Evolutionary conservation across 2,888 invertebrate species (phyloP).

Genomic region (Xanthorhoe designata): DNA sequence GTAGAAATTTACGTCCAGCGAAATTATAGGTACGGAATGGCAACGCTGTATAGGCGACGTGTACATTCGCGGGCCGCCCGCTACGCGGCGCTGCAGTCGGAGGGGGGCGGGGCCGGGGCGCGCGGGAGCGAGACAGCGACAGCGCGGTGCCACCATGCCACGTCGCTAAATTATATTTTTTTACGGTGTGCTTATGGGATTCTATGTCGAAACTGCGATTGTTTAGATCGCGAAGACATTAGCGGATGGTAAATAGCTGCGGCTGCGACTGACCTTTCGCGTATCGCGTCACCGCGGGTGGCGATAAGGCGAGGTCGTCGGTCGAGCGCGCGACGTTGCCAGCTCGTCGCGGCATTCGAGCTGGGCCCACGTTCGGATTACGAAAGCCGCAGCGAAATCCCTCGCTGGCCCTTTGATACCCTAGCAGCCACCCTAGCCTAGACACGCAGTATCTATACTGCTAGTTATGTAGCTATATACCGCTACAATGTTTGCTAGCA

Average conservation of each 20-base stretch:
- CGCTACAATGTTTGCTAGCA: slow-evolving; percentile 18
- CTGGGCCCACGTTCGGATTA: slow-evolving; percentile 70
- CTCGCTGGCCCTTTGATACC: slow-evolving; percentile 65
- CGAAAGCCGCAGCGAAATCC: slow-evolving; percentile 71
- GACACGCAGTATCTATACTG: slow-evolving; percentile 45
- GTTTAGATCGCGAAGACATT: slow-evolving; percentile 76
- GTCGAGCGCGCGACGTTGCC: slow-evolving; percentile 79
- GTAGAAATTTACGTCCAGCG: slow-evolving; percentile 85
- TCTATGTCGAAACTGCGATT: slow-evolving; percentile 73
- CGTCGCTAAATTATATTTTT: slow-evolving; percentile 61
- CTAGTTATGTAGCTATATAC: slow-evolving; percentile 5
- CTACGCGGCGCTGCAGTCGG: slow-evolving; percentile 74
- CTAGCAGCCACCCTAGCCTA: slow-evolving; percentile 54
- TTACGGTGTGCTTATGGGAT: slow-evolving; percentile 71
- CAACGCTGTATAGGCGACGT: slow-evolving; percentile 82
- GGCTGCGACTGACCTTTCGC: slow-evolving; percentile 75
- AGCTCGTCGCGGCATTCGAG: slow-evolving; percentile 68
- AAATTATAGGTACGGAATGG: slow-evolving; percentile 86
- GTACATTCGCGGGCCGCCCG: slow-evolving; percentile 74
- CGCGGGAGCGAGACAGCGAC: slow-evolving; percentile 69
- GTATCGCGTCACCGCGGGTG: slow-evolving; percentile 75
- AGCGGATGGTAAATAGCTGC: slow-evolving; percentile 61
- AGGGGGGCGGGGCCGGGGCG: slow-evolving; percentile 76
- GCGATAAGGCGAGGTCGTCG: slow-evolving; percentile 83
- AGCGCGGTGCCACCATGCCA: slow-evolving; percentile 32